phyloP scores from a whole-genome alignment of 53 echinoderm and acorn worm species.

The Crossaster papposus region DNA sequence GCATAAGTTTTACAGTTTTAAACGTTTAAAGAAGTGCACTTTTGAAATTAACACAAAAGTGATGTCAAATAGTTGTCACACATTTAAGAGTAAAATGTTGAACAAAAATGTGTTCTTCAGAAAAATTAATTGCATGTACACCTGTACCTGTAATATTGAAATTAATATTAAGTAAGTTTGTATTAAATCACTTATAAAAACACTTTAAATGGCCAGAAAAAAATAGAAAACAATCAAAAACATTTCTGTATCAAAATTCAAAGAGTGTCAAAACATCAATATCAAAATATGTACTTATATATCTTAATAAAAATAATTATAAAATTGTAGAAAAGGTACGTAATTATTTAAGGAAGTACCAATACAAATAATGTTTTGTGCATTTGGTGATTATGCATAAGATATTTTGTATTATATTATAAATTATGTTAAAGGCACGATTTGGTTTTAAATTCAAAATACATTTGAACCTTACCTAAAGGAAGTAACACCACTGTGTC shows the following conservation, averaged over 20 bases:
- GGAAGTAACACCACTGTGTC: neutral
- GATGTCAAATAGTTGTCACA: no score
- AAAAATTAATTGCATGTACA: no score
- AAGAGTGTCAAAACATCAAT: neutral
- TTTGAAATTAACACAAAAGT: no score
- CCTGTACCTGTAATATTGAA: no score
- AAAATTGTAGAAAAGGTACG: neutral
- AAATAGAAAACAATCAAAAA: neutral
- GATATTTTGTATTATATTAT: no score
- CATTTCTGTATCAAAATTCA: neutral
- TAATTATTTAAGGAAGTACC: no score
- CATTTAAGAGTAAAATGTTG: no score
- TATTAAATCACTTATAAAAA: neutral
- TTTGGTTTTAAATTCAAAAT: neutral
- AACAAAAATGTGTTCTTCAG: no score
- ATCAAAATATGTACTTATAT: neutral
- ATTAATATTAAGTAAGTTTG: neutral
- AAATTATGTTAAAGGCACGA: neutral
- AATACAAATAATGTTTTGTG: no score
- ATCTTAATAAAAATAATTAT: neutral
- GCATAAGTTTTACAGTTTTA: no score
- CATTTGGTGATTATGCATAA: no score
- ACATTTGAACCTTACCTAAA: neutral
- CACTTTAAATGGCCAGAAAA: neutral
- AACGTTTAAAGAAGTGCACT: no score